phyloP scores from a whole-genome alignment of 2,888 invertebrate species.

The Lithophane socia region DNA sequence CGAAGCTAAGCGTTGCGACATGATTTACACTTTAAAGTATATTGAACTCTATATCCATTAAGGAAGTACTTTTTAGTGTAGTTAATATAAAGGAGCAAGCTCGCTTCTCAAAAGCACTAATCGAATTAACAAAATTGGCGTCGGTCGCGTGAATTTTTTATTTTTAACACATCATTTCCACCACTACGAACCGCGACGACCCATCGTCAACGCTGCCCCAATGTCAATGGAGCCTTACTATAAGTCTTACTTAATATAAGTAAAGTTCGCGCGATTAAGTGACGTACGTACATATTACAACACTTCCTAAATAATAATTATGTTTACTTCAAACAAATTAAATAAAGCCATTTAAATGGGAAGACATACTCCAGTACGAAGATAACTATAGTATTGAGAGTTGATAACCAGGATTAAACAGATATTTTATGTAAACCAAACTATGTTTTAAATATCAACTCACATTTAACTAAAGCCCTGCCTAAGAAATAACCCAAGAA shows the following conservation, averaged over 20 bases:
- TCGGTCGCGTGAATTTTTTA: neutral
- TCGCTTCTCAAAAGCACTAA: no score
- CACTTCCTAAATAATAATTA: constrained; percentile 44
- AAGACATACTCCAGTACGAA: constrained; percentile 49
- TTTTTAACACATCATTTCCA: neutral
- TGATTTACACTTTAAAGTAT: neutral
- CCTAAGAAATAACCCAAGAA: neutral
- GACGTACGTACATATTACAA: constrained; percentile 27
- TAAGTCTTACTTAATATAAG: neutral
- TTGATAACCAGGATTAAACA: constrained; percentile 29
- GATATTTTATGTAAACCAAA: neutral
- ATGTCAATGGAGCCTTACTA: neutral
- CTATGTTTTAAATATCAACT: neutral
- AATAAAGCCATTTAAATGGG: constrained; percentile 57
- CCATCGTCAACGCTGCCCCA: neutral
- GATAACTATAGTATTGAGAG: constrained; percentile 22
- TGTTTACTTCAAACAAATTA: constrained; percentile 47
- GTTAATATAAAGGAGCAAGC: neutral
- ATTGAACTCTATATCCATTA: neutral
- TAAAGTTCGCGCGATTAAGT: constrained; percentile 37
- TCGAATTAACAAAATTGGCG: no score
- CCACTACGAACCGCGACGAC: neutral
- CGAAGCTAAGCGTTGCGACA: neutral
- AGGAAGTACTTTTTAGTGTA: neutral
- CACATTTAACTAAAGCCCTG: neutral